Evolutionary conservation across 2,888 invertebrate genomes (phyloP).

Genomic region (Thymelicus lineola): DNA sequence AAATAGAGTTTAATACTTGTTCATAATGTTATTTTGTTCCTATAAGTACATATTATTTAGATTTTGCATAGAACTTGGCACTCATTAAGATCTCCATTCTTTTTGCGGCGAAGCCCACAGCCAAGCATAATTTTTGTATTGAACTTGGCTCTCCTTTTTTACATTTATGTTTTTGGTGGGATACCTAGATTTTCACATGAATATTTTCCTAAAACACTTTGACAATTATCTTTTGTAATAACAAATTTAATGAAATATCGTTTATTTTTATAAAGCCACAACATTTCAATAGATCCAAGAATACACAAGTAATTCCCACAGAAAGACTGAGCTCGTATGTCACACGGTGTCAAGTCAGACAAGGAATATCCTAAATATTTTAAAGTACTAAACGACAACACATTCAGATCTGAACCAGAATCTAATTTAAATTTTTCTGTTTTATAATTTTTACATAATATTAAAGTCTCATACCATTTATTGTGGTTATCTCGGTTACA

Average conservation of each 20-base stretch:
- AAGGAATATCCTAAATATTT: not conserved
- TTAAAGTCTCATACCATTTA: not conserved
- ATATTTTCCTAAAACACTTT: constrained; percentile 1
- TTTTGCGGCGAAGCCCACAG: too few relatives aligned
- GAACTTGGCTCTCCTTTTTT: too few relatives aligned
- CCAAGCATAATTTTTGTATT: too few relatives aligned
- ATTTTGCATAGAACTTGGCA: too few relatives aligned
- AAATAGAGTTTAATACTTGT: too few relatives aligned
- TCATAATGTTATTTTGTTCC: too few relatives aligned
- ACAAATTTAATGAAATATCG: constrained; percentile 26
- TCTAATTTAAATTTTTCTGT: not conserved
- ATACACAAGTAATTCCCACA: constrained; percentile 34
- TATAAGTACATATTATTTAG: too few relatives aligned
- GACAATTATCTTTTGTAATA: constrained; percentile 4
- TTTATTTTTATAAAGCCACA: constrained; percentile 18
- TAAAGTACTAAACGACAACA: not conserved
- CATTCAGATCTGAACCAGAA: not conserved
- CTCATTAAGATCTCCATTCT: too few relatives aligned
- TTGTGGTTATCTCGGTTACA: not conserved
- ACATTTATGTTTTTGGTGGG: too few relatives aligned
- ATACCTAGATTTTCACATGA: constrained; percentile 4
- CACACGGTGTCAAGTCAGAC: constrained; percentile 1
- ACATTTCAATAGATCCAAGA: constrained; percentile 22
- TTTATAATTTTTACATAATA: constrained; percentile 6
- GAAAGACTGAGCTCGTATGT: constrained; percentile 33